These are phyloP conservation scores for Lanistes nyassanus DNA, from an alignment of 1,140 invertebrate genomes.

Conservation along the genomic window DNA sequence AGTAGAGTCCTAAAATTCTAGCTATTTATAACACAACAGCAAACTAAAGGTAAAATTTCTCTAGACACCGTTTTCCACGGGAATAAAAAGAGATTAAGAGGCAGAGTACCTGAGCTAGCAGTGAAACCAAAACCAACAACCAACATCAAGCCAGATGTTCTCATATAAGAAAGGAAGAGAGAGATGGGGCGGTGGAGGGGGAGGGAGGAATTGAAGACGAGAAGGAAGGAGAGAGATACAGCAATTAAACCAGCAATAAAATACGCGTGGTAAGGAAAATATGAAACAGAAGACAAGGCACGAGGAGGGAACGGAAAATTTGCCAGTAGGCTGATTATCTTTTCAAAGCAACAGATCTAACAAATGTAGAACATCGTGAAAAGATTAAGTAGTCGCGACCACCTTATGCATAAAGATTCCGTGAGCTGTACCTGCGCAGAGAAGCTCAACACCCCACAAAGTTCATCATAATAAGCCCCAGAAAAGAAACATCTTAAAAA, in stretches of 20 bases:
- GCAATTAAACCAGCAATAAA: not conserved
- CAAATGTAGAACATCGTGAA: not conserved
- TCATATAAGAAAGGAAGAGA: not conserved
- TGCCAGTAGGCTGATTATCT: no score
- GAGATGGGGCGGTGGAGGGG: not conserved
- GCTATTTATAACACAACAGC: no score
- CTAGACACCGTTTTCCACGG: no score
- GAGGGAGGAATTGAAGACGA: not conserved
- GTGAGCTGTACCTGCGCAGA: not conserved
- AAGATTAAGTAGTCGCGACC: not conserved
- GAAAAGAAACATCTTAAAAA: no score
- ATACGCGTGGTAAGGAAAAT: not conserved
- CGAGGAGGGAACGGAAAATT: no score
- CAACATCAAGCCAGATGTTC: not conserved
- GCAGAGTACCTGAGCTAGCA: no score
- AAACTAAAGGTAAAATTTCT: no score
- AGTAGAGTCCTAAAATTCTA: no score
- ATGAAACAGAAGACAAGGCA: not conserved
- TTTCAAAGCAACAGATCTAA: not conserved
- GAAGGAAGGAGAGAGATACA: conserved; percentile 10
- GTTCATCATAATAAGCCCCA: no score
- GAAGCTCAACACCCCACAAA: not conserved
- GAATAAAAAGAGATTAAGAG: no score
- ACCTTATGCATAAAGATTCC: not conserved
- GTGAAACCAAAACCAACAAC: not conserved